Base-by-base conservation (phyloP, 2,113 vertebrate species). In the Meriones unguiculatus region DNA sequence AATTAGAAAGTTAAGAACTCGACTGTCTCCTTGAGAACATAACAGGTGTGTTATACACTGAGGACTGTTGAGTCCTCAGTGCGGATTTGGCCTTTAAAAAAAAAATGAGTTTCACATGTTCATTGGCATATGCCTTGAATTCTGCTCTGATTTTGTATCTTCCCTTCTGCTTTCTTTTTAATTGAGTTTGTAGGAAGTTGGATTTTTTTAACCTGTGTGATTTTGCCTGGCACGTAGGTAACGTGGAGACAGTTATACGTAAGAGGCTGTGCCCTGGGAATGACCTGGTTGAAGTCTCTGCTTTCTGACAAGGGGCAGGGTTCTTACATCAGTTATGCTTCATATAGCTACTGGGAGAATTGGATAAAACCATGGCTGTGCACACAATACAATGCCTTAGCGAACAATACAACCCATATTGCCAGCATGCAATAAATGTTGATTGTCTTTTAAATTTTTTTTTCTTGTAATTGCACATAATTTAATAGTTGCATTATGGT, bases 401-500 rank as follows among this genome's bases (percentile, higher is more conserved):
- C 5, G 46, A 46, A 46, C 46, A 46, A 46, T 46, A 46, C 46
- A 14, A 11, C 35, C 5, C 15, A 32, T 5, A 7, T 1, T 25
- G 73, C 65, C 76, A 76, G 17, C 32, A 64, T 35, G 32, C 14
- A 69, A 28, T 93, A 46, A 57, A 54, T 4, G 22, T 87, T 93
- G 38, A n/a, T 46, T 85, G 7, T 59, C 59, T 46, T 32, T 89
- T n/a, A 30, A 32, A 15, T 35, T 32, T 28, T 76, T 28, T 76
- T 90, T 30, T 88, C 46, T 75, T 86, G 24, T 46, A 90, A 93
- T 62, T 97, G 7, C 4, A 82, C n/a, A 32, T 69, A 89, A 86
- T 69, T 93, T 91, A 93, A 73, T n/a, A 32, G 80, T 96, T 95
- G 1, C 38, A 75, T 91, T 94, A 80, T 78, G 87, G 46, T 81